Percentiles rank a stretch among this genome's conserved stretches.
Evolutionary conservation across 2,797 vertebrate genomes (phyloP).

Genomic region (Oreonectes daqikongensis): DNA sequence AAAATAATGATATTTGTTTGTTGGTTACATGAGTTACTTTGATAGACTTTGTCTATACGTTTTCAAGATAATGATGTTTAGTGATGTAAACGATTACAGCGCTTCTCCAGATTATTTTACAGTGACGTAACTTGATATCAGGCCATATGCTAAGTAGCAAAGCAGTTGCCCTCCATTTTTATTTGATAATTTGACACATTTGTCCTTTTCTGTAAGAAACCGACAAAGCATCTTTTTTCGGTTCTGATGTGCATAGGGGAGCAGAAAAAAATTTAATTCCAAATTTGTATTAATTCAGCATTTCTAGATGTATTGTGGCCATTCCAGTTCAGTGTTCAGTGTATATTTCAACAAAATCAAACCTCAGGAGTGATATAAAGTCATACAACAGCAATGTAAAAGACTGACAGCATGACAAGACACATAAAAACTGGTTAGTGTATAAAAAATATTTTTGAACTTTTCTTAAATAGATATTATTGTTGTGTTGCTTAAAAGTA

Average conservation of each 20-base stretch:
- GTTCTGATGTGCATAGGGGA: background rate
- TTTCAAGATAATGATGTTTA: background rate
- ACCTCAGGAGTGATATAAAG: no score
- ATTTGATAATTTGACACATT: background rate
- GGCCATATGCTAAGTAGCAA: background rate
- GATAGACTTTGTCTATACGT: background rate
- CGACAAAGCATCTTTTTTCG: background rate
- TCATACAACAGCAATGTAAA: no score
- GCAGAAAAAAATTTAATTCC: no score
- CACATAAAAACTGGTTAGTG: no score
- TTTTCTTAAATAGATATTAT: no score
- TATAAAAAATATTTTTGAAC: no score
- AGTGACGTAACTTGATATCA: background rate
- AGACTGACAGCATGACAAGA: no score
- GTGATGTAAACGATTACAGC: constrained; percentile 1
- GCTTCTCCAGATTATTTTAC: background rate
- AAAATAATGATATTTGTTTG: background rate
- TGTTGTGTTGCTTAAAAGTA: no score
- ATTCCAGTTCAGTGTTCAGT: no score
- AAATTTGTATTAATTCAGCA: no score
- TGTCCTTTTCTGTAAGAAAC: background rate
- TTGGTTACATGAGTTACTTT: background rate
- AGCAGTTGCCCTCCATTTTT: background rate
- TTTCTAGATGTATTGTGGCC: no score
- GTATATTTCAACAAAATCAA: no score